Conservation (phyloP, 1,140 invertebrate genomes). For the Argopecten irradians region DNA sequence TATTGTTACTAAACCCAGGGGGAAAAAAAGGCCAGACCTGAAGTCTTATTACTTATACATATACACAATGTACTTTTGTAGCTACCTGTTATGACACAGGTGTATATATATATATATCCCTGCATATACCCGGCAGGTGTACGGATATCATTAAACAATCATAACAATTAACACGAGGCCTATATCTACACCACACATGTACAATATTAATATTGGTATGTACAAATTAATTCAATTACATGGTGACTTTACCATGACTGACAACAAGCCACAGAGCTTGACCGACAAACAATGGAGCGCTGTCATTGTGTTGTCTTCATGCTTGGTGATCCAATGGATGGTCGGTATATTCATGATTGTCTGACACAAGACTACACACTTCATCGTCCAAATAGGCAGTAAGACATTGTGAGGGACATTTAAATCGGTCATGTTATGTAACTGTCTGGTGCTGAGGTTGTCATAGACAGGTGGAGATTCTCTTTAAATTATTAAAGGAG, state of each 20-base stretch:
- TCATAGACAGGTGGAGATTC: neutral
- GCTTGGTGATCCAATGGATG: neutral
- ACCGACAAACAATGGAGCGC: neutral
- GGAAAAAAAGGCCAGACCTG: neutral
- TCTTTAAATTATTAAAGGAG: no score
- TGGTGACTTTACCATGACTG: neutral
- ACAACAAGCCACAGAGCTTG: neutral
- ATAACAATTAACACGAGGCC: neutral
- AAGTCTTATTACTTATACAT: neutral
- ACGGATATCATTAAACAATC: neutral
- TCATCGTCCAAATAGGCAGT: neutral
- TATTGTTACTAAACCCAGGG: neutral
- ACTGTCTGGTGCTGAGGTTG: neutral
- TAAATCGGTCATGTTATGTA: neutral
- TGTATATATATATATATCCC: neutral
- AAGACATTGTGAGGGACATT: neutral
- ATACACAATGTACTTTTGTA: no score
- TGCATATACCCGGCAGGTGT: neutral
- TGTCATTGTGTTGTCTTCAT: neutral
- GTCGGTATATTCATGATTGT: neutral
- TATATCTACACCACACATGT: neutral
- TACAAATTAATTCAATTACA: neutral
- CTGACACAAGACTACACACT: neutral
- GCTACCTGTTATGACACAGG: neutral
- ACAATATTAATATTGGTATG: slow-evolving; percentile 7